These are phyloP conservation scores for Virgularia gustaviana DNA, from an alignment of 92 coral and sea anemone genomes.

Conservation along the genomic window DNA sequence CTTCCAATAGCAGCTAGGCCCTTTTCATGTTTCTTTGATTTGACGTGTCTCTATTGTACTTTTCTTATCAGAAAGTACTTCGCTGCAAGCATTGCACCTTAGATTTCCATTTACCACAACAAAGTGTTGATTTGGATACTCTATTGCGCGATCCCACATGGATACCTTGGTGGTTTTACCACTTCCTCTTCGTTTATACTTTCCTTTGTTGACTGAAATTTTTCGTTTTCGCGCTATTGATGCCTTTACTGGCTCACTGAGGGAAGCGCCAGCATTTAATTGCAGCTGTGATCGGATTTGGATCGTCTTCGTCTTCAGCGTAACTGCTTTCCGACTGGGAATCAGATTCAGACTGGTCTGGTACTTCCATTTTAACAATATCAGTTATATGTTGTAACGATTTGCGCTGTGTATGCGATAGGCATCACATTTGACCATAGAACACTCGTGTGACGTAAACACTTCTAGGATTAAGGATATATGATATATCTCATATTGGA, in stretches of 20 bases:
- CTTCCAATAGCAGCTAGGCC: slow-evolving; percentile 33
- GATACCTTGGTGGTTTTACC: not conserved
- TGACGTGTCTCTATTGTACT: slow-evolving; percentile 36
- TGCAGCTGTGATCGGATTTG: too few species aligned
- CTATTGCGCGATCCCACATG: slow-evolving; percentile 18
- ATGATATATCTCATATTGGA: too few species aligned
- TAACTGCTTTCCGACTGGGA: too few species aligned
- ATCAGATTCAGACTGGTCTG: too few species aligned
- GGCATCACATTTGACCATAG: too few species aligned
- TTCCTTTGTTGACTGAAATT: too few species aligned
- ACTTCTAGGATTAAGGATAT: too few species aligned
- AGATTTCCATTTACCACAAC: slow-evolving; percentile 26
- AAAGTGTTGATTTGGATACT: slow-evolving; percentile 49
- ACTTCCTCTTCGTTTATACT: not conserved
- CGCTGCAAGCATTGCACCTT: slow-evolving; percentile 52
- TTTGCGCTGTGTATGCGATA: too few species aligned
- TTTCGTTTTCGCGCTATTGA: slow-evolving; percentile 25
- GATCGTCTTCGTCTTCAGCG: too few species aligned
- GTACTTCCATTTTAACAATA: too few species aligned
- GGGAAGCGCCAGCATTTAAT: slow-evolving; percentile 22
- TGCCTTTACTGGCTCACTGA: slow-evolving; percentile 26
- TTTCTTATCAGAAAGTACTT: slow-evolving; percentile 33
- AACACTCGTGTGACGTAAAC: too few species aligned
- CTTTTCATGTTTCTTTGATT: slow-evolving; percentile 46
- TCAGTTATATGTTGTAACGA: too few species aligned